Evolutionary conservation across 2,888 invertebrate species (phyloP).

Genomic region (Nephrotoma guestfalica): DNA sequence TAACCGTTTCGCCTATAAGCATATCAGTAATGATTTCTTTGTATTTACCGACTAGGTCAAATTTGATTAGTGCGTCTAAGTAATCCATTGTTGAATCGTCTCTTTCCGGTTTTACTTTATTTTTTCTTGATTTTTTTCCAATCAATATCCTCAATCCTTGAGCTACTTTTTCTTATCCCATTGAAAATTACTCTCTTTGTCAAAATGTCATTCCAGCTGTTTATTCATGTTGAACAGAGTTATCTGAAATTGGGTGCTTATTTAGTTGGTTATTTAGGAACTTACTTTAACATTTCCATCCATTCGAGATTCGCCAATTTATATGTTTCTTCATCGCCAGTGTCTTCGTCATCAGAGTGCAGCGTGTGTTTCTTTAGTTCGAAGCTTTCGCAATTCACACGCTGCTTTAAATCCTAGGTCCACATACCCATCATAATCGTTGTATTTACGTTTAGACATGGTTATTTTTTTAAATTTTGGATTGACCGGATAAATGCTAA

Average conservation of each 20-base stretch:
- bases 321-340: constrained; percentile 54
- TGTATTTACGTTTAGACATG: neutral
- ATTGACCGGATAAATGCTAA: no score
- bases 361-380: constrained; percentile 61
- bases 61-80: constrained; percentile 34
- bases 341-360: constrained; percentile 88
- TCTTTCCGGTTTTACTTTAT: constrained; percentile 23
- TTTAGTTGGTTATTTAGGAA: neutral
- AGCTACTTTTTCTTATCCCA: constrained; percentile 83
- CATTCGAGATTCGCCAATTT: constrained; percentile 41
- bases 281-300: constrained; percentile 39
- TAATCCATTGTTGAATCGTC: constrained; percentile 44
- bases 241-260: constrained; percentile 40
- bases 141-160: constrained; percentile 92
- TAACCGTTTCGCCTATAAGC: constrained; percentile 70
- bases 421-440: neutral
- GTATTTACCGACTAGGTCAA: constrained; percentile 55
- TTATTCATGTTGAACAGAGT: constrained; percentile 99
- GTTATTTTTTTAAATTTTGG: neutral
- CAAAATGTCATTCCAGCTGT: constrained; percentile 96
- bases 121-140: constrained; percentile 59
- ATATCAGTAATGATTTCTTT: constrained; percentile 55
- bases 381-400: constrained; percentile 1
- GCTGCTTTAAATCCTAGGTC: constrained; percentile 1
- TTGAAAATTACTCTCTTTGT: constrained; percentile 88